Conservation (phyloP, 1,140 invertebrate species). For the Metopolophium dirhodum region DNA sequence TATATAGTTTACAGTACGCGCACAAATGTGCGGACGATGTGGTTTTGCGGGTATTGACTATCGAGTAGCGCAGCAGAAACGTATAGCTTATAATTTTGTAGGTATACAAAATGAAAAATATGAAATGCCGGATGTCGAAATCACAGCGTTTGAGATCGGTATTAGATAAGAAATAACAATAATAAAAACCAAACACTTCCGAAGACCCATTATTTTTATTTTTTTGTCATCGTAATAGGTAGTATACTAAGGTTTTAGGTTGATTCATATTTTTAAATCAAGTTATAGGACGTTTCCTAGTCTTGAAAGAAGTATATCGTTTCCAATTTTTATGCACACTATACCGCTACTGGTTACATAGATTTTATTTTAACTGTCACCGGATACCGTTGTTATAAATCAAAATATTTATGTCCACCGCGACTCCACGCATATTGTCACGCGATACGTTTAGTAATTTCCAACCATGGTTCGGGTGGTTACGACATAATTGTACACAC, state of each 20-base stretch:
- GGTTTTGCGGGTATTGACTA: slow-evolving; percentile 19
- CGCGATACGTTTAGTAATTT: neutral
- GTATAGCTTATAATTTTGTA: neutral
- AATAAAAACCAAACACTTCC: neutral
- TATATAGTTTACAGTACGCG: neutral
- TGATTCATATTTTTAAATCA: neutral
- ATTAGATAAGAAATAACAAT: neutral
- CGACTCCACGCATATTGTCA: neutral
- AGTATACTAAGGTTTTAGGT: neutral
- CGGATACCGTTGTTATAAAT: slow-evolving; percentile 9
- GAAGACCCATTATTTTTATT: neutral
- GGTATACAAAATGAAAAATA: neutral
- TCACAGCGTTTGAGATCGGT: neutral
- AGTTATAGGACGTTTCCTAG: neutral
- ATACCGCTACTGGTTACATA: neutral
- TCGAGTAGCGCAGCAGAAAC: neutral
- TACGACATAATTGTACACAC: neutral
- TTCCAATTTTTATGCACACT: neutral
- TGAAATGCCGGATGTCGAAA: neutral
- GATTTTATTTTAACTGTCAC: neutral
- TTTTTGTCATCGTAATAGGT: neutral
- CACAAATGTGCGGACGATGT: slow-evolving; percentile 5
- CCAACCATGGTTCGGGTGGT: neutral
- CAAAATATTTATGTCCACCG: neutral
- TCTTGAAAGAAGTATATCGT: neutral